phyloP scores from a whole-genome alignment of 2,113 vertebrate genomes.

The Xyliphius kryptos region DNA sequence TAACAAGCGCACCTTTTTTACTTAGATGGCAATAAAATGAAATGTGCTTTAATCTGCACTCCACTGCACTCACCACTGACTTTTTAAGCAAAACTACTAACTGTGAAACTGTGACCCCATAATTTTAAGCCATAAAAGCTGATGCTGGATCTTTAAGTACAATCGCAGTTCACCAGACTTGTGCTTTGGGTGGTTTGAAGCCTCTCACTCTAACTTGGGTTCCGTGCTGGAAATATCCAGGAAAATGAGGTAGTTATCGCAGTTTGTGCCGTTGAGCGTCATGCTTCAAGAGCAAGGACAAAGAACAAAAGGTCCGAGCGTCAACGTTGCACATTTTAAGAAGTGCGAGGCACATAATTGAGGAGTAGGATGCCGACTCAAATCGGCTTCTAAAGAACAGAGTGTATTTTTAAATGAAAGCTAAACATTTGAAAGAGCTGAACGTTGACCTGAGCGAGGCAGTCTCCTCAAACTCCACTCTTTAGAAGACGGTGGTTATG shows the following conservation, averaged over 20 bases:
- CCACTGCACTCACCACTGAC: not conserved
- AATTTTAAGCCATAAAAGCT: not conserved
- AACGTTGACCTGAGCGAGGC: not conserved
- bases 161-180: not conserved
- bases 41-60: not conserved
- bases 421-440: not conserved
- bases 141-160: not conserved
- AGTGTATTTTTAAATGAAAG: slow-evolving; percentile 7
- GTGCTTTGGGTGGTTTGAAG: not conserved
- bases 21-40: not conserved
- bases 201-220: not conserved
- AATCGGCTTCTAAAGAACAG: not conserved
- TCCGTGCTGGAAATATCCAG: not conserved
- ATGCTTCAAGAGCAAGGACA: not conserved
- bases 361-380: not conserved
- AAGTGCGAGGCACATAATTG: not conserved
- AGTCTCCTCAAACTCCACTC: not conserved
- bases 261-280: not conserved
- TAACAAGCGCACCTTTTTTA: too few species aligned
- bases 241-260: not conserved
- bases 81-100: not conserved
- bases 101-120: not conserved
- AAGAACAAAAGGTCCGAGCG: not conserved
- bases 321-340: not conserved
- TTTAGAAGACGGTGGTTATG: not conserved